Base-by-base conservation (phyloP, 92 coral and sea anemone genomes). In the Epizoanthus stellaris region DNA sequence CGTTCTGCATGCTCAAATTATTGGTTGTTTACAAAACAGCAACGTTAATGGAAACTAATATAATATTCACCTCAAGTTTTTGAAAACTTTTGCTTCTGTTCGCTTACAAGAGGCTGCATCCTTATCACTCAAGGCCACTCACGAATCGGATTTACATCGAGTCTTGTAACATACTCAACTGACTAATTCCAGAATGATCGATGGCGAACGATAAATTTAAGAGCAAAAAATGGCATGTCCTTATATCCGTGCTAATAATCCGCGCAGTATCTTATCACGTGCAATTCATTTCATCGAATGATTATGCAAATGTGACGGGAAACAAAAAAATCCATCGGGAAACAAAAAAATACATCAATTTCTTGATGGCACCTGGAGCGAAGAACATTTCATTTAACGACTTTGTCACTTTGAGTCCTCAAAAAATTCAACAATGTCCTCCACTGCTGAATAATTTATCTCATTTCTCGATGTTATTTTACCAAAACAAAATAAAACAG, bases 231-330 rank as follows among this genome's bases (percentile, higher is more conserved):
- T 47, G 39, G 47, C 43, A 25, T 42, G 43, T 30, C 15, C 16
- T 75, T 63, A 30, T 52, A 4, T 45, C 14, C 64, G 43, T 43
- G 40, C 66, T 42, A 75, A 47, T 39, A 75, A 56, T 15, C 56
- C 36, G 36, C 36, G 10, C 14, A 52, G 56, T 9, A 11, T 52
- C 13, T 10, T 10, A 52, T 52, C 56, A 52, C 2, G 14, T 52
- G 56, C 12, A 12, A 36, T 75, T 7, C 1, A 19, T 25, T 75
- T 75, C 36, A 75, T 75, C 23, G n/a, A 72, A 43, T 30, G 63
- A 53, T 75, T 54, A 75, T 56, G 80, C 65, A 56, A 75, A 30
- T 64, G 63, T 75, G 47, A 54, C 3, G 62, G 73, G 49, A 67
- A 67, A 65, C 70, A 66, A 66, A 68, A 34, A 34, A 68, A 52